Evolutionary conservation across 2,888 invertebrate genomes (phyloP), one percentile per base, ranked within the genome.

Genomic region (Abscondita cerata): DNA sequence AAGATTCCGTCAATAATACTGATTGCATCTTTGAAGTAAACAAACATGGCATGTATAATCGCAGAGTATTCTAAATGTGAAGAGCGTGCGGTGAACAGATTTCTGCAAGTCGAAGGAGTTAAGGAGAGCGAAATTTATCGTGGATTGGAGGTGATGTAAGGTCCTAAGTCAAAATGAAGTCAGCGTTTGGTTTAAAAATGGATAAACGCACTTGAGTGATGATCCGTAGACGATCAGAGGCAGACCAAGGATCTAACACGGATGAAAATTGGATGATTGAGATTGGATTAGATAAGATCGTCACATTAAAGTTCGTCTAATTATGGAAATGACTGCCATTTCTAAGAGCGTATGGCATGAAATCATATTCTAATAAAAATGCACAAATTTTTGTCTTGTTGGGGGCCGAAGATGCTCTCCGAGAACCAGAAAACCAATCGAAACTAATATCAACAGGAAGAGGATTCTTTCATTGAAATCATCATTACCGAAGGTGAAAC

Each of bases 81-180:
- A 5, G 6, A 6, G 50, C 31, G 13, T 50, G 18, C 3, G n/a
- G 16, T 51, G 31, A 50, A 33, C 50, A 3, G 9, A 50, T 50
- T 50, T 50, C 15, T 33, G 31, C 59, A 57, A 57, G 34, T 34
- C 44, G 44, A 58, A 52, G 52, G 48, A 47, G 38, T 38, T 38
- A n/a, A 38, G 8, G n/a, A 4, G 48, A 48, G 15, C 16, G 12
- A 56, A 40, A 31, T 8, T 13, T 46, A 16, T 38, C 38, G n/a
- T 12, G 12, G 38, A 38, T 8, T 38, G 12, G 9, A 38, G 38
- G n/a, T n/a, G n/a, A n/a, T n/a, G n/a, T n/a, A 12, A 38, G 8
- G 38, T 38, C 12, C 12, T n/a, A n/a, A 12, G 8, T 12, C 12
- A 6, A 12, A 12, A 38, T 12, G 38, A n/a, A n/a, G 8, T 38